These are phyloP conservation scores for Meloidogyne hapla DNA, from an alignment of 1,140 invertebrate genomes.

Conservation along the genomic window DNA sequence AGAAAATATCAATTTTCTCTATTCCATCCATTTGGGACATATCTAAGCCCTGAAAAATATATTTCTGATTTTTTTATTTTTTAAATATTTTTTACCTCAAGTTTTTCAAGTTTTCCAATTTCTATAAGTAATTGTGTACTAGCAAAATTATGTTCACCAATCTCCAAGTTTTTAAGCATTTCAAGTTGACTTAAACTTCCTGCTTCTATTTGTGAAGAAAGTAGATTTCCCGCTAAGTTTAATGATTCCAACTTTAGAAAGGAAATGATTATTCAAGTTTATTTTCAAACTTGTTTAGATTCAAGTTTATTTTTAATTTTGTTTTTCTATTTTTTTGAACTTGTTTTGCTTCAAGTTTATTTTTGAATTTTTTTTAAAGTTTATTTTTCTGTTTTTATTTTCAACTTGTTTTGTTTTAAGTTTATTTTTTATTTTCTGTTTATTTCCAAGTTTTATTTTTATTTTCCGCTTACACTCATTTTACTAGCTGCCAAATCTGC, in stretches of 20 bases:
- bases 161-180: slow-evolving; percentile 40
- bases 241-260: slow-evolving; percentile 49
- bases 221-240: slow-evolving; percentile 47
- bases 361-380: too few relatives aligned
- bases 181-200: slow-evolving; percentile 39
- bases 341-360: background rate
- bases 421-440: background rate
- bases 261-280: background rate
- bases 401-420: too few relatives aligned
- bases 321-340: too few relatives aligned
- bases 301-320: background rate
- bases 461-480: slow-evolving; percentile 9
- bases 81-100: slow-evolving; percentile 32
- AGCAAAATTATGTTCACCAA: slow-evolving; percentile 57
- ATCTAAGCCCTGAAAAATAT: slow-evolving; percentile 31
- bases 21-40: slow-evolving; percentile 48
- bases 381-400: too few relatives aligned
- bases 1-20: slow-evolving; percentile 27
- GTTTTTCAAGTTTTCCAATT: slow-evolving; percentile 29
- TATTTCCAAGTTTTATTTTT: background rate
- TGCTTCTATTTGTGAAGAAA: slow-evolving; percentile 37
- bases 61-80: slow-evolving; percentile 18
- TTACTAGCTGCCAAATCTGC: slow-evolving; percentile 21
- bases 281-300: background rate
- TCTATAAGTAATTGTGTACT: slow-evolving; percentile 42